Conservation (phyloP, 1,140 invertebrate genomes). For the Ylistrum balloti region DNA sequence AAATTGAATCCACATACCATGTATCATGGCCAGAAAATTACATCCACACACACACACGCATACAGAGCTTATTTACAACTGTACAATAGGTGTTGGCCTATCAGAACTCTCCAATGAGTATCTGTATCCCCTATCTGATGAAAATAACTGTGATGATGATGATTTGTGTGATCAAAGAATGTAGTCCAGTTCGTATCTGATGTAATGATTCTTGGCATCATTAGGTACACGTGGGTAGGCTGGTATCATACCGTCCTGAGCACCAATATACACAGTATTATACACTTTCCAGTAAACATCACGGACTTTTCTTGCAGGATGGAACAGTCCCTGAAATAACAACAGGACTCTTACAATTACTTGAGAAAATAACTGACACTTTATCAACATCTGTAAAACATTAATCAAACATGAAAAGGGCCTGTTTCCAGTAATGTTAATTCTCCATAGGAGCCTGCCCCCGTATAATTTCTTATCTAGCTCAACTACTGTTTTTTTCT, state of each 20-base stretch:
- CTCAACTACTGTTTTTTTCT: too few relatives aligned
- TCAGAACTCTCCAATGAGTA: not conserved
- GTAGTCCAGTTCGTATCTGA: constrained; percentile 98
- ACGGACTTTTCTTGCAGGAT: constrained; percentile 98
- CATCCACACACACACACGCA: too few relatives aligned
- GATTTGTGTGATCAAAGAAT: constrained; percentile 86
- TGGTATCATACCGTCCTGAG: constrained; percentile 98
- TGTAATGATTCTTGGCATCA: constrained; percentile 97
- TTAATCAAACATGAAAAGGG: too few relatives aligned
- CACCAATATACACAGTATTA: constrained; percentile 99
- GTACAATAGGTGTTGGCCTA: too few relatives aligned
- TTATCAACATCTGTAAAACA: too few relatives aligned
- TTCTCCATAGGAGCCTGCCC: too few relatives aligned
- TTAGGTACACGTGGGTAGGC: constrained; percentile 97
- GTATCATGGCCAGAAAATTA: too few relatives aligned
- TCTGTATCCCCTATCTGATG: not conserved
- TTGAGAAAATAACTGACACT: too few relatives aligned
- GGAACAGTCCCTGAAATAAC: constrained; percentile 93
- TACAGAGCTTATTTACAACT: too few relatives aligned
- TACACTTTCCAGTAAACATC: constrained; percentile 99
- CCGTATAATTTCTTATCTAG: too few relatives aligned
- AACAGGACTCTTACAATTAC: not conserved
- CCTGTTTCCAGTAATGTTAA: too few relatives aligned
- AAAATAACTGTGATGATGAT: not conserved
- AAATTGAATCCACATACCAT: too few relatives aligned